A percentile compares a stretch with the other conserved stretches of the same genome.
These are phyloP conservation scores for Darevskia mixta DNA, from an alignment of 2,797 vertebrate genomes.

Conservation along the genomic window DNA sequence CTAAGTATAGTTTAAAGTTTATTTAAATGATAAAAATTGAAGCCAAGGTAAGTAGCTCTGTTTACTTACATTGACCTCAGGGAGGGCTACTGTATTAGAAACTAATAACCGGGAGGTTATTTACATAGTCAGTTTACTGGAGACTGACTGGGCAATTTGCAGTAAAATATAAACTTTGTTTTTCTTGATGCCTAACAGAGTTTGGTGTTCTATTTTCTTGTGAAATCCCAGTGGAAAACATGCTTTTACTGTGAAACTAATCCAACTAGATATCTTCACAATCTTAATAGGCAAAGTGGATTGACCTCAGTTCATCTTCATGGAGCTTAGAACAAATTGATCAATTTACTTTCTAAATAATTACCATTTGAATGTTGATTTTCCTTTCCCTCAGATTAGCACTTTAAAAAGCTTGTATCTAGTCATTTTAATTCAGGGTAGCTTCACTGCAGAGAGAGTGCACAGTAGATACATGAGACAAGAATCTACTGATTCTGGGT, in stretches of 20 bases:
- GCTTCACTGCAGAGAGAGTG: background rate
- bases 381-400: conserved; percentile 67
- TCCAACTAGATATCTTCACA: conserved; percentile 69
- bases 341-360: conserved; percentile 75
- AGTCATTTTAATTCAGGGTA: conserved; percentile 54
- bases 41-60: conserved; percentile 27
- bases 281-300: conserved; percentile 72
- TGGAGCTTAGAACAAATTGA: conserved; percentile 68
- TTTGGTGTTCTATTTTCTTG: background rate
- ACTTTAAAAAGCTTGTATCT: conserved; percentile 59
- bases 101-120: conserved; percentile 35
- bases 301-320: conserved; percentile 73
- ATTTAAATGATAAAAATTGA: conserved; percentile 12
- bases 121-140: conserved; percentile 53
- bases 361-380: conserved; percentile 69
- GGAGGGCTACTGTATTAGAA: conserved; percentile 40
- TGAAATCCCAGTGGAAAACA: conserved; percentile 53
- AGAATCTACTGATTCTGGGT: conserved; percentile 43
- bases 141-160: conserved; percentile 30
- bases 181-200: conserved; percentile 53
- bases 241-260: conserved; percentile 62
- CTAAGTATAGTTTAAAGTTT: conserved; percentile 42
- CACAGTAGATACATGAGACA: background rate
- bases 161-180: conserved; percentile 50
- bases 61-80: conserved; percentile 41